These are phyloP conservation scores for Bergia sp. DNA, from an alignment of 92 coral and sea anemone species.

Conservation along the genomic window DNA sequence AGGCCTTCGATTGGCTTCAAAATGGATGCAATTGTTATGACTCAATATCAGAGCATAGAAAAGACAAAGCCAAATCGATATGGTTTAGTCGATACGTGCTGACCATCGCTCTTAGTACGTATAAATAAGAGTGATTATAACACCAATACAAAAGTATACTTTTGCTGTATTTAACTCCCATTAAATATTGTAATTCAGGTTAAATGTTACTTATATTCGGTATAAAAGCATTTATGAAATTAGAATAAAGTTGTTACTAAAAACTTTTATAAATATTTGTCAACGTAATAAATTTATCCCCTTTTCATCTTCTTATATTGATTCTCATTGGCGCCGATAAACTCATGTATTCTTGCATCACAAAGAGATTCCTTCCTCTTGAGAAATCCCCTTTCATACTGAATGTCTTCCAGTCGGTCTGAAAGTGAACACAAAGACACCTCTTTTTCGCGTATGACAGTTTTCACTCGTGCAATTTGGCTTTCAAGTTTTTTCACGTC, in stretches of 20 bases:
- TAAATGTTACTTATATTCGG: neutral
- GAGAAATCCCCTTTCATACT: constrained; percentile 27
- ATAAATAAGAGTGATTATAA: no score
- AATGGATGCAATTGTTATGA: no score
- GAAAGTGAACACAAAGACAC: constrained; percentile 33
- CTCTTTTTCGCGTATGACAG: constrained; percentile 23
- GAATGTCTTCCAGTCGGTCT: constrained; percentile 34
- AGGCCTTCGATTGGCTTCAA: no score
- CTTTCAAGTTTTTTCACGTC: constrained; percentile 23
- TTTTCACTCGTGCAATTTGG: constrained; percentile 1
- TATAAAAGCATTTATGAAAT: neutral
- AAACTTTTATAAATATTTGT: neutral
- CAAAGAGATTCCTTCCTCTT: constrained; percentile 33
- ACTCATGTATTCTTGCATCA: constrained; percentile 38
- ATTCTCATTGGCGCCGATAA: neutral
- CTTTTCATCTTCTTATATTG: constrained; percentile 5
- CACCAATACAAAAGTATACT: no score
- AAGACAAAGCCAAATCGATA: no score
- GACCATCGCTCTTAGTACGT: no score
- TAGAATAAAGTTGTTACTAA: no score
- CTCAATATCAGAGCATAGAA: no score
- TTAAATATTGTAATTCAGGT: no score
- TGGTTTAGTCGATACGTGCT: no score
- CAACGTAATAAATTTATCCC: neutral
- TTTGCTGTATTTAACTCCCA: no score